phyloP scores from a whole-genome alignment of 2,797 vertebrate species.

The Balearica regulorum region DNA sequence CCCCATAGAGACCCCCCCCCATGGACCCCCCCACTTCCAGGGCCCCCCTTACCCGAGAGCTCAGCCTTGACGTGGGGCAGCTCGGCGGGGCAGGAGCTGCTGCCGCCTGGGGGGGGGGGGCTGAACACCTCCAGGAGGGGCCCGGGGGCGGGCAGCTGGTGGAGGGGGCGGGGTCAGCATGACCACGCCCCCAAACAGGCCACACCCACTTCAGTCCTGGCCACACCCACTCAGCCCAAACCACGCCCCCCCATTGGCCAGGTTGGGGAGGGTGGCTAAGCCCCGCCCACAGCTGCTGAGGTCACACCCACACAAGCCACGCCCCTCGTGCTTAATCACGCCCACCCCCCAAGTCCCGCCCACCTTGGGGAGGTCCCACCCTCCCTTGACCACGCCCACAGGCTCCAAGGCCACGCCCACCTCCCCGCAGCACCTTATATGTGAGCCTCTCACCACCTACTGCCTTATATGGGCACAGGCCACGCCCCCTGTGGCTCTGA shows the following conservation, averaged over 20 bases:
- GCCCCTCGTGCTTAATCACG: not conserved
- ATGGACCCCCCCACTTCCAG: too few species aligned
- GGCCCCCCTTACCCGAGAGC: conserved; percentile 68
- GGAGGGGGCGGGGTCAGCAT: not conserved
- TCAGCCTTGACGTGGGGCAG: conserved; percentile 89
- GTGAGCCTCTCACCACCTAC: too few species aligned
- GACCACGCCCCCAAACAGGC: not conserved
- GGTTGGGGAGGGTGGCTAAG: too few species aligned
- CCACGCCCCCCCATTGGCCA: too few species aligned
- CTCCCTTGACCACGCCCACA: too few species aligned
- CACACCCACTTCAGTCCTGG: not conserved
- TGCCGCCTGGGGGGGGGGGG: conserved; percentile 78
- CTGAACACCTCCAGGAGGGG: conserved; percentile 87
- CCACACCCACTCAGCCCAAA: not conserved
- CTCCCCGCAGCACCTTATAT: too few species aligned
- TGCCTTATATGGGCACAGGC: not conserved
- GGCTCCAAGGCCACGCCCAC: not conserved
- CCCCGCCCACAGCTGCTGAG: not conserved
- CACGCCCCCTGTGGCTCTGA: not conserved
- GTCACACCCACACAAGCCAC: not conserved
- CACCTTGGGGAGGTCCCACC: not conserved
- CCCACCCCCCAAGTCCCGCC: not conserved
- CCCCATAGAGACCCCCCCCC: too few species aligned
- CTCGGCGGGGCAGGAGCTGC: conserved; percentile 93
- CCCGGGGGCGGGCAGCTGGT: conserved; percentile 78